These are phyloP conservation scores for Todus mexicanus DNA, from an alignment of 2,797 vertebrate species.

Conservation along the genomic window DNA sequence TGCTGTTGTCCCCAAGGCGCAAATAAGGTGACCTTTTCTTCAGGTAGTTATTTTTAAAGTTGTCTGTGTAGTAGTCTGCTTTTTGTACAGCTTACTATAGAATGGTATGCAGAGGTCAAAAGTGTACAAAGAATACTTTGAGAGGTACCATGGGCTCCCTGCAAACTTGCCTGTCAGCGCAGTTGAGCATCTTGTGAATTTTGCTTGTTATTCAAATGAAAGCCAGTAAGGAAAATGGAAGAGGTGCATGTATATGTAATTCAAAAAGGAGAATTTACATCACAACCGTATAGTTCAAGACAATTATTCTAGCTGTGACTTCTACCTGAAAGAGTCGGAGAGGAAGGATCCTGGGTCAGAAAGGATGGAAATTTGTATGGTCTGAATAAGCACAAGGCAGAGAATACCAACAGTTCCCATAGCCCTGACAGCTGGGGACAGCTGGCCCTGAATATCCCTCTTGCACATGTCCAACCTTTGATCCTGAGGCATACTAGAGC, in stretches of 20 bases:
- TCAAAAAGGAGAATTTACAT: neutral
- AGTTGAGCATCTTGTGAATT: neutral
- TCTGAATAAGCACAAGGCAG: neutral
- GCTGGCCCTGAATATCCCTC: neutral
- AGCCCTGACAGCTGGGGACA: too few relatives aligned
- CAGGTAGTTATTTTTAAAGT: fast-evolving
- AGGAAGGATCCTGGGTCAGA: neutral
- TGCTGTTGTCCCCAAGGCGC: neutral
- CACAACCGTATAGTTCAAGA: neutral
- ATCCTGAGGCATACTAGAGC: neutral
- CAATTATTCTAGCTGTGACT: neutral
- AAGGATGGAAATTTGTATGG: neutral
- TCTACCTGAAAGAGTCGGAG: neutral
- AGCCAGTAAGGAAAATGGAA: neutral
- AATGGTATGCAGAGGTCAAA: neutral
- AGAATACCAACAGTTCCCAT: neutral
- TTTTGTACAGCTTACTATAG: neutral
- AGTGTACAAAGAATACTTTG: neutral
- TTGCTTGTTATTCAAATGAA: neutral
- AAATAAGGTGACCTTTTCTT: neutral
- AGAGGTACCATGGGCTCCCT: neutral
- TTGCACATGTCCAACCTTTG: neutral
- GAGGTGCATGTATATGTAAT: neutral
- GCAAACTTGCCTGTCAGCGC: neutral
- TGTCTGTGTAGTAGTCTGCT: neutral